Base-by-base conservation (phyloP, 2,888 invertebrate genomes). In the Drosophila acutilabella region DNA sequence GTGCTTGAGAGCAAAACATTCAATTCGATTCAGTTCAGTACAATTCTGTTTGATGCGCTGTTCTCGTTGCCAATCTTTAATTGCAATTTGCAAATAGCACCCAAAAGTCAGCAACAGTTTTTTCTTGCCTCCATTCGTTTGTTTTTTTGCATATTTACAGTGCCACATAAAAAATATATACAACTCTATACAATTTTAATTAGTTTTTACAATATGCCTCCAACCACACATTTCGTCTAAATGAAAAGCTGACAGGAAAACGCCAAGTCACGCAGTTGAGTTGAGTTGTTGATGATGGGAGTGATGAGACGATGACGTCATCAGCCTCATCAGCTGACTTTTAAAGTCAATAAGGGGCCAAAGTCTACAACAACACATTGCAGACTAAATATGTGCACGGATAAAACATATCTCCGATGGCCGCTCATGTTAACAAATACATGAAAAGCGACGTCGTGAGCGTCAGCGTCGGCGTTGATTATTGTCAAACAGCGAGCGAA, bases 401-500 rank as follows among this genome's bases (percentile, higher is more conserved):
- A 59, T 58, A 61, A 56, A 58, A 78, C 58, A 64, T 75, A 61
- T 78, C 56, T 50, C 30, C 60, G 80, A 82, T 71, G 86, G 70
- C 45, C 80, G 66, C 54, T 76, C 82, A 45, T 76, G 61, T 71
- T 67, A 64, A 66, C 77, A 84, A 83, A 84, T 56, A 84, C 71
- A 74, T 74, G 64, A 68, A 65, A 73, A 50, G 65, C 44, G 73
- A 75, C 68, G 23, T 57, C 52, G 41, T 51, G 56, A 56, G 30
- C 58, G 66, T 69, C 78, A 68, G 65, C 80, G 64, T 71, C 78
- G 66, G 64, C 83, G 71, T 71, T 88, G 88, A 84, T 84, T 84
- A 82, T 83, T 80, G 83, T 86, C 86, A 84, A 86, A 88, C 72
- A 87, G 65, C 41, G 33, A 69, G 56, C 71, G 54, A 56, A 62